A percentile compares a stretch with the other conserved stretches of the same genome.
Evolutionary conservation across 2,113 vertebrate genomes (phyloP).

Genomic region (Ailuropoda melanoleuca): DNA sequence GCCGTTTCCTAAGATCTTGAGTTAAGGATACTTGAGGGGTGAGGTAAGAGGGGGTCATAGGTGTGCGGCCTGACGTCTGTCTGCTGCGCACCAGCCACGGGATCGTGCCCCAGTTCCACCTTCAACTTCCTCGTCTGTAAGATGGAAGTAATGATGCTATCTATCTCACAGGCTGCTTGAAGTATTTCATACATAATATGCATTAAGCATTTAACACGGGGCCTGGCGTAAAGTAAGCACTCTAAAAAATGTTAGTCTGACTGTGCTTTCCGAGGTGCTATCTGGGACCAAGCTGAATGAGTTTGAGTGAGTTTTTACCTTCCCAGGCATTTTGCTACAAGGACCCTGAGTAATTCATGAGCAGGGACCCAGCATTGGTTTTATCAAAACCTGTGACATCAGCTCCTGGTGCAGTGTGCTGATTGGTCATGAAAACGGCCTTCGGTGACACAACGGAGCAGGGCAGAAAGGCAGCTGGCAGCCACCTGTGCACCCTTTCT

Average conservation of each 20-base stretch:
- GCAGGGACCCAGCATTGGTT: neutral
- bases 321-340: neutral
- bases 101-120: neutral
- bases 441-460: neutral
- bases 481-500: neutral
- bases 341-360: neutral
- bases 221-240: neutral
- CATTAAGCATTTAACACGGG: neutral
- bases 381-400: neutral
- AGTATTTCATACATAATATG: neutral
- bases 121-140: neutral
- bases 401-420: neutral
- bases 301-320: neutral
- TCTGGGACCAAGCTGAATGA: neutral
- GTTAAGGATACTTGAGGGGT: neutral
- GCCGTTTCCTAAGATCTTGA: neutral
- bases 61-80: neutral
- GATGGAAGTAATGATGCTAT: neutral
- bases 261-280: neutral
- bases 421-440: neutral
- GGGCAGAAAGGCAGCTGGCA: neutral
- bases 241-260: neutral
- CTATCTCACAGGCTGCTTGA: neutral
- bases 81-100: no score
- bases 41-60: neutral